A percentile compares a stretch with the other conserved stretches of the same genome.
Conservation (phyloP, 2,797 vertebrate species). For the Sciaenops ocellatus region DNA sequence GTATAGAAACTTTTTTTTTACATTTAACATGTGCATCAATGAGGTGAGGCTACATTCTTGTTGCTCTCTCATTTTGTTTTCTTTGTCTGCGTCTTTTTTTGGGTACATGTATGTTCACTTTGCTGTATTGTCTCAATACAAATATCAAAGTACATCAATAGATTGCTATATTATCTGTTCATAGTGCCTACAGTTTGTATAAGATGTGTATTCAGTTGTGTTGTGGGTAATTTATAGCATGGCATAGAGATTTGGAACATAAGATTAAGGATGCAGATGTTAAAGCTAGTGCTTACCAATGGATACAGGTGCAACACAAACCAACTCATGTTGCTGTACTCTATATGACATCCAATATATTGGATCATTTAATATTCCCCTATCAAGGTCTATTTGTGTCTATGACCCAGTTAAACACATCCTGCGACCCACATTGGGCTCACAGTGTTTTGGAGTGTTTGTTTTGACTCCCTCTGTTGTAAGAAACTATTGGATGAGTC, state of each 20-base stretch:
- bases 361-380: conserved; percentile 18
- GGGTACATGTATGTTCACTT: neutral
- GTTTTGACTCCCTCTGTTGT: conserved; percentile 23
- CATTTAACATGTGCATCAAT: neutral
- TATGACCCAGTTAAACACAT: conserved; percentile 41
- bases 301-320: neutral
- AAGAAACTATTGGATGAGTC: conserved; percentile 22
- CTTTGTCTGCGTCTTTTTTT: neutral
- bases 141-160: neutral
- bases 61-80: neutral
- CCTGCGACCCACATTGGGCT: conserved; percentile 27
- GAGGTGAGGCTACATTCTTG: neutral
- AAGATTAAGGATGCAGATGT: neutral
- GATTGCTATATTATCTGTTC: neutral
- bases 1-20: neutral
- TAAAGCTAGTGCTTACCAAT: neutral
- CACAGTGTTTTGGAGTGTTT: conserved; percentile 12
- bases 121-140: neutral
- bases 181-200: neutral
- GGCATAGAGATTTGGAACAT: neutral
- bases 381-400: conserved; percentile 27
- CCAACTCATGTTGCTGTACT: neutral
- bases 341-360: conserved; percentile 3
- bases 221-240: neutral
- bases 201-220: neutral